Percentiles rank a stretch among this genome's conserved stretches.
These are phyloP conservation scores for Grus americana DNA, from an alignment of 2,113 vertebrate species.

Conservation along the genomic window DNA sequence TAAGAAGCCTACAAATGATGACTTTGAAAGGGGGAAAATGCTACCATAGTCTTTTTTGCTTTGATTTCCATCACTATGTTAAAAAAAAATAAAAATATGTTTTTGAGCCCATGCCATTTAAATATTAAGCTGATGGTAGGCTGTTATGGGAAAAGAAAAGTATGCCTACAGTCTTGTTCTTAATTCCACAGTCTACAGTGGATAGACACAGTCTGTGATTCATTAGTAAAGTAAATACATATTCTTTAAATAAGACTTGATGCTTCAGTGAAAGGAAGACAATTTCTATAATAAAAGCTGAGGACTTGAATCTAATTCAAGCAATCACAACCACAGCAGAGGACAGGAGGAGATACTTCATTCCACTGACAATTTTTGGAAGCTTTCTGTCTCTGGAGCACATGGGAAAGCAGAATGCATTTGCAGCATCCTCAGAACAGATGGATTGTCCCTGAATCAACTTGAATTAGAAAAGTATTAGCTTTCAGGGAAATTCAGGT, in stretches of 20 bases:
- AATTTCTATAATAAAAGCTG: neutral
- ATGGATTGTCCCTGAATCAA: neutral
- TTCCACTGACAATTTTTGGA: conserved; percentile 2
- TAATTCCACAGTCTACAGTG: neutral
- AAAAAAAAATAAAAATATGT: neutral
- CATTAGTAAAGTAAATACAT: conserved; percentile 22
- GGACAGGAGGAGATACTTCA: neutral
- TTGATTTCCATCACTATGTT: neutral
- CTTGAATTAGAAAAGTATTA: neutral
- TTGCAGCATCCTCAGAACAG: neutral
- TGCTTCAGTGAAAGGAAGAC: neutral
- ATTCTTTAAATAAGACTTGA: neutral
- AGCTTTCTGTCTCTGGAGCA: neutral
- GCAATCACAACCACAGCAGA: neutral
- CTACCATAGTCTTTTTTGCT: neutral
- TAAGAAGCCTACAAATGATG: neutral
- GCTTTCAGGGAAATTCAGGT: neutral
- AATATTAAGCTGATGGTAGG: neutral
- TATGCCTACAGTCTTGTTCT: neutral
- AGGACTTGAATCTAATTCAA: neutral
- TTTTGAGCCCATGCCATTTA: neutral
- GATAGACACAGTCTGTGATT: neutral
- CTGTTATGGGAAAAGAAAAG: neutral
- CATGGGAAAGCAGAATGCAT: neutral
- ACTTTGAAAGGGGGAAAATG: neutral